Conservation (phyloP, 2,113 vertebrate genomes). For the Enhydra lutris region DNA sequence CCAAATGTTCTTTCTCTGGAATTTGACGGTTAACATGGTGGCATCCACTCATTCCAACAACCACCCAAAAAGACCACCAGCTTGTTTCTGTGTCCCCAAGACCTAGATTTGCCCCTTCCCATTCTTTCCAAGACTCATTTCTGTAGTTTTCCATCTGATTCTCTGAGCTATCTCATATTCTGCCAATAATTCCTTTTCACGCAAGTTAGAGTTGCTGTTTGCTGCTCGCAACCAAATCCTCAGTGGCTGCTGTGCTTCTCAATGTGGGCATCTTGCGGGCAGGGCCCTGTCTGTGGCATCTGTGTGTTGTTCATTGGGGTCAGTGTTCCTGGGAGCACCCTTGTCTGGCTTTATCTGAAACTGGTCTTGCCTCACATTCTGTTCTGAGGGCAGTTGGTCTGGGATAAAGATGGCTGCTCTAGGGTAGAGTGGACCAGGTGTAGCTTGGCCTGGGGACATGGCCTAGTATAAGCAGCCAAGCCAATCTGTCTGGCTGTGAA, state of each 20-base stretch:
- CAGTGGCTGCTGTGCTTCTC: neutral
- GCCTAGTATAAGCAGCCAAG: neutral
- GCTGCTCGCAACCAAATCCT: neutral
- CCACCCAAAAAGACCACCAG: neutral
- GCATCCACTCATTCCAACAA: neutral
- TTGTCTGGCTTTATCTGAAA: neutral
- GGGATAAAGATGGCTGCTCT: neutral
- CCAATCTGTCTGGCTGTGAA: neutral
- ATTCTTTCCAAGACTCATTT: neutral
- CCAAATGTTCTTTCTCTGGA: neutral
- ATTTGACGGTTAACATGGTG: neutral
- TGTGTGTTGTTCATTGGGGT: neutral
- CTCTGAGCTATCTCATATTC: neutral
- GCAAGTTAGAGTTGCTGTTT: neutral
- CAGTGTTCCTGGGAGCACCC: neutral
- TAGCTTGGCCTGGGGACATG: neutral
- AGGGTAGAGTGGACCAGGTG: no score
- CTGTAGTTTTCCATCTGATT: neutral
- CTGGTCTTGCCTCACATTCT: neutral
- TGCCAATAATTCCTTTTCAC: neutral
- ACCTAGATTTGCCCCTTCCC: neutral
- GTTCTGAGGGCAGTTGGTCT: neutral
- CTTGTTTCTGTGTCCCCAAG: neutral
- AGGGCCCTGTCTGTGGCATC: neutral
- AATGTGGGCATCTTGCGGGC: fast-evolving